phyloP scores from a whole-genome alignment of 2,888 invertebrate genomes.

The Drosophila multiciliata region DNA sequence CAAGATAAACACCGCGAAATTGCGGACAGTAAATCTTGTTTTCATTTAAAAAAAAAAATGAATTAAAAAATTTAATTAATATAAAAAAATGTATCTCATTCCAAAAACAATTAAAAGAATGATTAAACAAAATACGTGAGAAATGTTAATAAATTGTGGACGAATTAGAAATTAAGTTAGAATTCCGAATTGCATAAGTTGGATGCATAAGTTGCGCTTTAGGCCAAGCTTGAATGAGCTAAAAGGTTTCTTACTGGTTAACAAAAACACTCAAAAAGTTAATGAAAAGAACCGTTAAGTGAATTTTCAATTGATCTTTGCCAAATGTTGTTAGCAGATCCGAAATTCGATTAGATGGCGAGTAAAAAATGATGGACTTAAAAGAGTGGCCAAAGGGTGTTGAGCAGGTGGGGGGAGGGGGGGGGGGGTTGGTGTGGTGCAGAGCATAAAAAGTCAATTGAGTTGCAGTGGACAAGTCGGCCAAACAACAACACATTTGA shows the following conservation, averaged over 20 bases:
- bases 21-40: background rate
- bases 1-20: background rate
- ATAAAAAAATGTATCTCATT: background rate
- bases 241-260: background rate
- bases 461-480: constrained; percentile 39
- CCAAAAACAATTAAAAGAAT: background rate
- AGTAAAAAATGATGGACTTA: constrained; percentile 1
- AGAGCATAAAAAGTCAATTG: constrained; percentile 39
- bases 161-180: background rate
- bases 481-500: constrained; percentile 32
- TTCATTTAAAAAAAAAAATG: background rate
- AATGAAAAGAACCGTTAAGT: background rate
- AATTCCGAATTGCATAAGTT: background rate
- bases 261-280: background rate
- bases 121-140: background rate
- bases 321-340: constrained; percentile 23
- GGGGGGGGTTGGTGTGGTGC: too few relatives aligned
- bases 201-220: background rate
- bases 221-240: background rate
- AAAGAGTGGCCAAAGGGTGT: constrained; percentile 1
- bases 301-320: constrained; percentile 35
- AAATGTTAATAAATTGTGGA: background rate
- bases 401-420: background rate
- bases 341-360: constrained; percentile 38
- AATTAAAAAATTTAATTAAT: background rate